phyloP scores from a whole-genome alignment of 2,888 invertebrate species.

The Neuroscelio doddi region DNA sequence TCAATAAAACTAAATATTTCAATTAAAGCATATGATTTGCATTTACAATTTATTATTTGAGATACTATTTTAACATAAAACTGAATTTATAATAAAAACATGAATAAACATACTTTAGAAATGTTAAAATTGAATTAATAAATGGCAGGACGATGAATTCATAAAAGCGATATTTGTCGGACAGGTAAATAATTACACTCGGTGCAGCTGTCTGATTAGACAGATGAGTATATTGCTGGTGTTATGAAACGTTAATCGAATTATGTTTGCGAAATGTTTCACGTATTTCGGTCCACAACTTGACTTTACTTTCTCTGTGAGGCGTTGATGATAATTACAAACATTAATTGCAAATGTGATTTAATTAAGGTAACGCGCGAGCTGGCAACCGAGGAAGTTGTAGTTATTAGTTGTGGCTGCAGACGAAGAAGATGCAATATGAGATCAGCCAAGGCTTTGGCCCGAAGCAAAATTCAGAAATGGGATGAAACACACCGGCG shows the following conservation, averaged over 20 bases:
- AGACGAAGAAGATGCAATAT: conserved; percentile 28
- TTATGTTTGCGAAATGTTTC: conserved; percentile 48
- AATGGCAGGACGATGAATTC: no score
- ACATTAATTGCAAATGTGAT: conserved; percentile 70
- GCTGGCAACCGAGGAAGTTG: conserved; percentile 38
- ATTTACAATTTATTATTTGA: no score
- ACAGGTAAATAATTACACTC: no score
- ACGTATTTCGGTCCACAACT: conserved; percentile 36
- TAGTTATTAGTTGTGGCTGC: conserved; percentile 26
- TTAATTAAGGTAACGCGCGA: conserved; percentile 66
- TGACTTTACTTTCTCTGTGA: conserved; percentile 52
- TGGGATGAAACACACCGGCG: conserved; percentile 25
- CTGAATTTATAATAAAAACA: no score
- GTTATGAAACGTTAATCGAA: conserved; percentile 57
- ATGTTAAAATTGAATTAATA: no score
- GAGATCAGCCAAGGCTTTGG: conserved; percentile 43
- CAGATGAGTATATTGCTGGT: conserved; percentile 26
- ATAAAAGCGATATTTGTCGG: no score
- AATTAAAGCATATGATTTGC: no score
- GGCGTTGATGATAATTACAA: conserved; percentile 68
- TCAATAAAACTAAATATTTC: no score
- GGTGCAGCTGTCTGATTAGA: no score
- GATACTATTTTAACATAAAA: no score
- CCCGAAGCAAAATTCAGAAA: conserved; percentile 39
- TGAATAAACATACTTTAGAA: no score